Percentiles rank a stretch among this genome's conserved stretches.
phyloP scores from a whole-genome alignment of 2,113 vertebrate species.

The Recurvirostra avosetta region DNA sequence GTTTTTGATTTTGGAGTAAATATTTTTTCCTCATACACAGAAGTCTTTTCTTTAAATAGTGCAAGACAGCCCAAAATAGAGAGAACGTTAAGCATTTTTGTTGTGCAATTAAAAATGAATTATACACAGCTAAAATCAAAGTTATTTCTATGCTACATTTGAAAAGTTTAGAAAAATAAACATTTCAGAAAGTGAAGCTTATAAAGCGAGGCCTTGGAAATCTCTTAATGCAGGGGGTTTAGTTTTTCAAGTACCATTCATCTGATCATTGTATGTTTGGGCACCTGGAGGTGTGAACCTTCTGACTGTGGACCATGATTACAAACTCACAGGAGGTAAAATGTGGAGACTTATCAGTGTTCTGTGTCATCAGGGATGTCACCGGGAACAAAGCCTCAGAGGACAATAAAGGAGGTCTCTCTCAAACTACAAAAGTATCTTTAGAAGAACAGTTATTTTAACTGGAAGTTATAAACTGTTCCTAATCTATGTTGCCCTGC shows the following conservation, averaged over 20 bases:
- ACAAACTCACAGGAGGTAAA: not conserved
- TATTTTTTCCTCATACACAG: slow-evolving; percentile 44
- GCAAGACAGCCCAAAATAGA: slow-evolving; percentile 32
- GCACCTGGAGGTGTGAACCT: not conserved
- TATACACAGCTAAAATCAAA: slow-evolving; percentile 28
- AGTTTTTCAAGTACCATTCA: not conserved
- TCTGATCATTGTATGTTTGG: not conserved
- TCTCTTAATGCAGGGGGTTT: not conserved
- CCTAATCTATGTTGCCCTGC: not conserved
- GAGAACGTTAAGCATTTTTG: slow-evolving; percentile 36
- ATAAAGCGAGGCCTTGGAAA: not conserved
- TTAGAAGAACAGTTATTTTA: not conserved
- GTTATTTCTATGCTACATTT: slow-evolving; percentile 1
- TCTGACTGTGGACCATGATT: not conserved
- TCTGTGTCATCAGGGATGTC: not conserved
- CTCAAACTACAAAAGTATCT: not conserved
- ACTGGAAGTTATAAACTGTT: not conserved
- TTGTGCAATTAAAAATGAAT: slow-evolving; percentile 49
- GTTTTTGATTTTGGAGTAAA: slow-evolving; percentile 73
- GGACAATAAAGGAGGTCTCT: not conserved
- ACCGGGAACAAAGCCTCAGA: not conserved
- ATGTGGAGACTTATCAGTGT: not conserved
- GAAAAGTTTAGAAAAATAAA: slow-evolving; percentile 31
- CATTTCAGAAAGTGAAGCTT: not conserved
- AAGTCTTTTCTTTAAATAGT: slow-evolving; percentile 35